Conservation (phyloP, 2,888 invertebrate species). For the Leptinotarsa tumamoca region DNA sequence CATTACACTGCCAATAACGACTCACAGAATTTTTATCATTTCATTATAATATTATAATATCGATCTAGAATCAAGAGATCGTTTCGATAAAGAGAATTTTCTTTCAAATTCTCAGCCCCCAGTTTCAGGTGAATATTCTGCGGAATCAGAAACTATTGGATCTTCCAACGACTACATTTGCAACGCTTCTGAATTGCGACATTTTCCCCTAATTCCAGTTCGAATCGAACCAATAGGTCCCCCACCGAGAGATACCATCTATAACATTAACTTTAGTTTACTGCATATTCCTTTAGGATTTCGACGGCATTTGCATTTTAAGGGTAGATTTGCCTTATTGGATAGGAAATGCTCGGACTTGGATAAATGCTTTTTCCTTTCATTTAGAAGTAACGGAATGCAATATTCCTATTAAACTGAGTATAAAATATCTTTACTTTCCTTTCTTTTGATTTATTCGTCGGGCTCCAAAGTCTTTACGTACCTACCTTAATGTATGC, state of each 20-base stretch:
- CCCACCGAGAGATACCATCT: constrained; percentile 57
- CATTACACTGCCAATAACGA: no score
- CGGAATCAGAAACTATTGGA: constrained; percentile 46
- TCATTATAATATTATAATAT: no score
- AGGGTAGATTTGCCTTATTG: constrained; percentile 49
- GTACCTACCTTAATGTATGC: constrained; percentile 42
- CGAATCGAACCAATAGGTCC: constrained; percentile 57
- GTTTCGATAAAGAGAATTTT: background rate
- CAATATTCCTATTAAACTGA: constrained; percentile 42
- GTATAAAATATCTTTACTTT: constrained; percentile 41
- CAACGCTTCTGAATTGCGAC: constrained; percentile 47
- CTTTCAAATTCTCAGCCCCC: background rate
- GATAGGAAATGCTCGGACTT: constrained; percentile 48
- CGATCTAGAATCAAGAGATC: no score
- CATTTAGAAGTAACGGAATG: constrained; percentile 32
- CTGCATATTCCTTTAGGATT: constrained; percentile 59
- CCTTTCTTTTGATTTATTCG: constrained; percentile 40
- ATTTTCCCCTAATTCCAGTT: constrained; percentile 57
- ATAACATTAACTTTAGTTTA: constrained; percentile 60
- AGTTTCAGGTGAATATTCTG: constrained; percentile 24
- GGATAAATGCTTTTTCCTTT: constrained; percentile 47
- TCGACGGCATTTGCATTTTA: constrained; percentile 57
- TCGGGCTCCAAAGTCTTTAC: constrained; percentile 28
- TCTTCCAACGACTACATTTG: constrained; percentile 43
- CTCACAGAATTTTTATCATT: no score